Percentiles rank a stretch among this genome's conserved stretches.
Evolutionary conservation across 2,797 vertebrate genomes (phyloP).

Genomic region (Catostomus latipinnis): DNA sequence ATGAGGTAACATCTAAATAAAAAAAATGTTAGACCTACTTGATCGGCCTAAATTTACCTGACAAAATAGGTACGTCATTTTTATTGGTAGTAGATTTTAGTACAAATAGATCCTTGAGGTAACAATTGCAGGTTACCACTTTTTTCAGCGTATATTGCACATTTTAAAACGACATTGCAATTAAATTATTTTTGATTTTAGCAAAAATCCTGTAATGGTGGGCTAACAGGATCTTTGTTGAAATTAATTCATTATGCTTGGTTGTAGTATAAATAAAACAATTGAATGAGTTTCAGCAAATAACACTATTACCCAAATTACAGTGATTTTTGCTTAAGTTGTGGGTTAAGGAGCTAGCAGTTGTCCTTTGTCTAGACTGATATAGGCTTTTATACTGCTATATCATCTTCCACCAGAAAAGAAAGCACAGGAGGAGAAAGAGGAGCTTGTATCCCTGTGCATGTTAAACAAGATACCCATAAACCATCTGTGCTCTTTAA

Average conservation of each 20-base stretch:
- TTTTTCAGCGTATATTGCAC: too few species aligned
- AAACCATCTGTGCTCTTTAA: constrained; percentile 55
- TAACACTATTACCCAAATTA: background rate
- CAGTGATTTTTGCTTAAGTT: too few species aligned
- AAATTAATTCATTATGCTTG: background rate
- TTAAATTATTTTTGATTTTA: too few species aligned
- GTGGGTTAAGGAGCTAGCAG: background rate
- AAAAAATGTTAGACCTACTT: too few species aligned
- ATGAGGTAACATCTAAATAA: too few species aligned
- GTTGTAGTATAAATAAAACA: background rate
- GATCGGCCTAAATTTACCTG: too few species aligned
- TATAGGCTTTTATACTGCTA: constrained; percentile 6
- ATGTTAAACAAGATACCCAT: constrained; percentile 23
- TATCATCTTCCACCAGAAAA: background rate
- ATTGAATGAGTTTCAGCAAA: background rate
- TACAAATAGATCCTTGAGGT: too few species aligned
- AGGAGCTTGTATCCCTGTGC: background rate
- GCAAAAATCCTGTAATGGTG: too few species aligned
- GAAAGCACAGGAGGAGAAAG: background rate
- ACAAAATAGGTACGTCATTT: too few species aligned
- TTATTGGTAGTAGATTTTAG: too few species aligned
- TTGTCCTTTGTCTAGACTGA: constrained; percentile 34
- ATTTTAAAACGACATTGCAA: too few species aligned
- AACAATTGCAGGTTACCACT: too few species aligned
- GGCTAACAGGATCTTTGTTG: background rate